Conservation (phyloP, 2,888 invertebrate genomes). For the Emmelina monodactyla region DNA sequence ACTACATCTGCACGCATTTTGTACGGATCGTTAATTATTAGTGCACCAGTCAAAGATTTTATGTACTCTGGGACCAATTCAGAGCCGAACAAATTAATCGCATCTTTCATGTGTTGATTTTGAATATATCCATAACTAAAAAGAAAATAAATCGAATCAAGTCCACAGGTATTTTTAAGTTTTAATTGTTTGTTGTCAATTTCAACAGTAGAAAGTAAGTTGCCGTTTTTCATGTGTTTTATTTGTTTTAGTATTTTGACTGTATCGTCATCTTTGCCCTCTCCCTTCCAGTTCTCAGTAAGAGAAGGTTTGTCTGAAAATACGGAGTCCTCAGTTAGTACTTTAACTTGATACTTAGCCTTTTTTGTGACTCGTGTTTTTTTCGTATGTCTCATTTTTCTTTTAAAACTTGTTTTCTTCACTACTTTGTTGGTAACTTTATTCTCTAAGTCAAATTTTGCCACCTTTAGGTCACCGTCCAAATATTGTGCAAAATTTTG, state of each 20-base stretch:
- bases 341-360: too few relatives aligned
- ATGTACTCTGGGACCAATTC: background rate
- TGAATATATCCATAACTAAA: background rate
- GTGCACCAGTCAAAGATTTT: too few relatives aligned
- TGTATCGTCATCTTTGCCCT: background rate
- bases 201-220: too few relatives aligned
- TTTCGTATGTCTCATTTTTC: background rate
- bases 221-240: background rate
- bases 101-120: background rate
- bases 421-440: background rate
- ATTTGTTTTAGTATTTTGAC: background rate
- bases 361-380: background rate
- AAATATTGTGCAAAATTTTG: background rate
- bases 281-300: background rate
- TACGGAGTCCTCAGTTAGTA: too few relatives aligned
- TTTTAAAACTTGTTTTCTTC: background rate
- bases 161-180: too few relatives aligned
- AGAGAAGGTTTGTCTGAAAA: background rate
- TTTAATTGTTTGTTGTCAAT: too few relatives aligned
- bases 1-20: too few relatives aligned
- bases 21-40: too few relatives aligned
- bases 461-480: too few relatives aligned
- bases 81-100: background rate
- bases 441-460: too few relatives aligned
- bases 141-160: background rate